Percentiles rank a stretch among this genome's conserved stretches.
Conservation (phyloP, 1,140 invertebrate species). For the Lucilia cuprina region DNA sequence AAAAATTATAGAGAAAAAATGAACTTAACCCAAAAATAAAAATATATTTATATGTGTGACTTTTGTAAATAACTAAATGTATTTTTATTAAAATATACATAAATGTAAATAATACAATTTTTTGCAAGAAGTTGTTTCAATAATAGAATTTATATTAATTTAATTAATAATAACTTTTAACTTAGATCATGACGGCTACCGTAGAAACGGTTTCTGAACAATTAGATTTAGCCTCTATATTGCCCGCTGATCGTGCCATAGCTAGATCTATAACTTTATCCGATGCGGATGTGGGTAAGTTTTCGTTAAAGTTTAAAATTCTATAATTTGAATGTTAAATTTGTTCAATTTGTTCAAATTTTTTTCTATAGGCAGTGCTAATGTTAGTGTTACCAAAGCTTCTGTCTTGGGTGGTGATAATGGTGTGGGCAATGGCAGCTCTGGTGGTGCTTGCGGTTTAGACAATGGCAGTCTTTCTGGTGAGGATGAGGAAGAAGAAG, state of each 20-base stretch:
- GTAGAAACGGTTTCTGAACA: slow-evolving; percentile 92
- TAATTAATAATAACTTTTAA: background rate
- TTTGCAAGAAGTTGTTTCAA: background rate
- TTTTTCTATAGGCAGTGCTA: slow-evolving; percentile 48
- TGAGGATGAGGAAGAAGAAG: slow-evolving; percentile 72
- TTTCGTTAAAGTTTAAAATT: background rate
- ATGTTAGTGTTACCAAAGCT: slow-evolving; percentile 58
- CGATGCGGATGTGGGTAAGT: slow-evolving; percentile 82
- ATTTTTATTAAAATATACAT: background rate
- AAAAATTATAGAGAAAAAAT: background rate
- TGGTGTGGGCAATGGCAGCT: slow-evolving; percentile 51
- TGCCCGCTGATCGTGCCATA: slow-evolving; percentile 83
- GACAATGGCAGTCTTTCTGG: slow-evolving; percentile 72
- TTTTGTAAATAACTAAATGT: slow-evolving; percentile 26
- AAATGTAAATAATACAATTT: slow-evolving; percentile 12
- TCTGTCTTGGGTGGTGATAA: slow-evolving; percentile 65
- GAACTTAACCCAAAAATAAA: background rate
- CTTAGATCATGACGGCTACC: slow-evolving; percentile 86
- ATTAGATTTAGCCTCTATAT: slow-evolving; percentile 79
- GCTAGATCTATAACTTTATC: slow-evolving; percentile 88
- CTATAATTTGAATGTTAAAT: background rate
- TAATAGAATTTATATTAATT: background rate
- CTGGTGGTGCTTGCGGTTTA: slow-evolving; percentile 41
- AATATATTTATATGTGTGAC: background rate
- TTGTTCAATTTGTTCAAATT: background rate